These are phyloP conservation scores for Philereme transversata DNA, from an alignment of 2,888 invertebrate genomes.

Conservation along the genomic window DNA sequence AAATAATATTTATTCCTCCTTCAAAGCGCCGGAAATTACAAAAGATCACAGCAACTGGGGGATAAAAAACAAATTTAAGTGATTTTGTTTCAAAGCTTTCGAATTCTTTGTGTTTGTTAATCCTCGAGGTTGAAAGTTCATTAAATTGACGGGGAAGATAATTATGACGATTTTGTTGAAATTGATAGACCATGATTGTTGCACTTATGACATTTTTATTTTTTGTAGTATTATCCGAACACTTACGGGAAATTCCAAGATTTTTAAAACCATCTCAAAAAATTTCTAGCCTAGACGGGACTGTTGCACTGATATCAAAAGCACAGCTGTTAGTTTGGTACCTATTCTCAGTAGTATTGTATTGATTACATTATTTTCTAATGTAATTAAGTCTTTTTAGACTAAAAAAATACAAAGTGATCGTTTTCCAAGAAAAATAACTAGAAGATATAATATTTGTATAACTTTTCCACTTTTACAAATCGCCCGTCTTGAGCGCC, in stretches of 20 bases:
- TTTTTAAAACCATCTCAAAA: too few species aligned
- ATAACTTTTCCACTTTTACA: slow-evolving; percentile 24
- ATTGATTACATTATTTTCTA: too few species aligned
- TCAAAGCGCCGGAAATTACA: slow-evolving; percentile 52
- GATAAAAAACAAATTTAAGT: slow-evolving; percentile 30
- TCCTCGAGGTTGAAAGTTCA: slow-evolving; percentile 16
- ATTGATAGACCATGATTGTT: not conserved
- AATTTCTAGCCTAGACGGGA: too few species aligned
- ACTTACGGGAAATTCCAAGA: too few species aligned
- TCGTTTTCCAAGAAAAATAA: slow-evolving; percentile 4
- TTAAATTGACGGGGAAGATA: slow-evolving; percentile 13
- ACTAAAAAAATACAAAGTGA: not conserved
- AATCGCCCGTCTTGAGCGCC: slow-evolving; percentile 24
- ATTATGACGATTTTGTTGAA: slow-evolving; percentile 4
- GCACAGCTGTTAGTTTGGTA: too few species aligned
- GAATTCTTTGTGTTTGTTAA: slow-evolving; percentile 19
- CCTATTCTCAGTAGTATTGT: too few species aligned
- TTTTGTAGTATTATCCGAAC: too few species aligned
- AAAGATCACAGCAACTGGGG: slow-evolving; percentile 35
- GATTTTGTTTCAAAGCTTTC: slow-evolving; percentile 30
- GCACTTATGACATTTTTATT: too few species aligned
- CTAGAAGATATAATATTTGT: slow-evolving; percentile 16
- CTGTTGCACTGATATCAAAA: too few species aligned
- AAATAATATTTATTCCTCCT: slow-evolving; percentile 47
- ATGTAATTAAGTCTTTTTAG: too few species aligned